These are phyloP conservation scores for Wiebesia pumilae DNA, from an alignment of 1,140 invertebrate genomes.

Conservation along the genomic window DNA sequence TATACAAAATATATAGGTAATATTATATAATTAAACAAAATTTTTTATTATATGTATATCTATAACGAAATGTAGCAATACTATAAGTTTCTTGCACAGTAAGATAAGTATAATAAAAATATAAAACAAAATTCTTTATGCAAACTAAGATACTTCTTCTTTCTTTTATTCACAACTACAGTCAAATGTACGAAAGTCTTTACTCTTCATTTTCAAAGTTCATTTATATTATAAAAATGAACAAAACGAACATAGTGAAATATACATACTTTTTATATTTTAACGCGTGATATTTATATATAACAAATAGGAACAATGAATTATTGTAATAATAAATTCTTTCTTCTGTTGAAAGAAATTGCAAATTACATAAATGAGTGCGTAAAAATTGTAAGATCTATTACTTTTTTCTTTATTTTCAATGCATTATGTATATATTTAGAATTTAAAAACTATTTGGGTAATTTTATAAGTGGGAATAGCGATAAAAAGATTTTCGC, in stretches of 20 bases:
- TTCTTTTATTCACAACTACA: neutral
- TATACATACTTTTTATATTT: neutral
- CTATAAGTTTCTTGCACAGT: neutral
- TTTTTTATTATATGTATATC: constrained; percentile 24
- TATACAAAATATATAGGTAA: neutral
- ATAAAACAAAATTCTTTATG: neutral
- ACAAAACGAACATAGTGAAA: too few species aligned
- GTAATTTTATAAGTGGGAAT: constrained; percentile 2
- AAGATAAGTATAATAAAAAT: neutral
- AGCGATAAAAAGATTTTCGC: neutral
- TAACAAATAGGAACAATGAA: neutral
- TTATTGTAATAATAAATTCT: neutral
- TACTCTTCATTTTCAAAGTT: too few species aligned
- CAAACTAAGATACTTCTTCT: neutral
- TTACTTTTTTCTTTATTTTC: constrained; percentile 10
- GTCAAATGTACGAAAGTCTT: neutral
- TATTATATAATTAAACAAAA: constrained; percentile 8
- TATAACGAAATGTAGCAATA: constrained; percentile 12
- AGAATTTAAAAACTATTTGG: neutral
- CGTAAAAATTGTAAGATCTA: neutral
- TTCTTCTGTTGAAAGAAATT: neutral
- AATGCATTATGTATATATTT: constrained; percentile 5
- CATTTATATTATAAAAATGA: too few species aligned
- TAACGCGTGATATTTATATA: neutral
- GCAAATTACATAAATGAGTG: neutral